Conservation (phyloP, 2,797 vertebrate genomes). For the Todus mexicanus region DNA sequence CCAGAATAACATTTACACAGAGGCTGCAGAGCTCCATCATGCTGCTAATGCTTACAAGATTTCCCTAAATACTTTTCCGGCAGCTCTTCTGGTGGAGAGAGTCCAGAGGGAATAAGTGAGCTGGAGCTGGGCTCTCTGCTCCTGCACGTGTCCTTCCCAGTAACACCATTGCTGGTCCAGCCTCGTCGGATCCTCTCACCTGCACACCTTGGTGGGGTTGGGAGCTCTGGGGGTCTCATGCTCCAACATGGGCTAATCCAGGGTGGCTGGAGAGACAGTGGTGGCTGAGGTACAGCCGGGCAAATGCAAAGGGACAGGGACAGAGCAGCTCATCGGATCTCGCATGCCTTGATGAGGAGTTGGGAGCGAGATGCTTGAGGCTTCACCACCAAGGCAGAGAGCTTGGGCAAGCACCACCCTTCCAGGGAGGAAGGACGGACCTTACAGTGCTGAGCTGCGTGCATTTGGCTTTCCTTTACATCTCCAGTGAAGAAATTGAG, state of each 20-base stretch:
- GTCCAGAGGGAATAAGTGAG: neutral
- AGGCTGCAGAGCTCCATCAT: slow-evolving; percentile 19
- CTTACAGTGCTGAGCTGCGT: neutral
- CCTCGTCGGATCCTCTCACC: neutral
- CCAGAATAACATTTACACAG: slow-evolving; percentile 32
- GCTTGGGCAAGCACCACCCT: neutral
- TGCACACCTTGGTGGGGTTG: accelerated
- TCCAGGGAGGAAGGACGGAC: neutral
- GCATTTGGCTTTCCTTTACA: neutral
- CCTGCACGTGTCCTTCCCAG: neutral
- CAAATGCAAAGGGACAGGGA: neutral
- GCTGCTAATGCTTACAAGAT: slow-evolving; percentile 42
- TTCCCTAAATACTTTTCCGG: slow-evolving; percentile 28
- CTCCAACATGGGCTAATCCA: neutral
- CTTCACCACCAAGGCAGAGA: neutral
- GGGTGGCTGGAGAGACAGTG: neutral
- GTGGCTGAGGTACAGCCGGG: neutral
- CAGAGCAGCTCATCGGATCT: accelerated
- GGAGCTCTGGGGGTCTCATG: accelerated
- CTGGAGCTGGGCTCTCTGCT: neutral
- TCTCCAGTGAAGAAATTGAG: neutral
- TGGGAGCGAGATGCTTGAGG: neutral
- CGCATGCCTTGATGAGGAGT: accelerated
- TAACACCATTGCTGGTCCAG: neutral
- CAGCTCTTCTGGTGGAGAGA: neutral